Percentiles rank a stretch among this genome's conserved stretches.
phyloP scores from a whole-genome alignment of 2,888 invertebrate genomes.

The Drosophila eohydei region DNA sequence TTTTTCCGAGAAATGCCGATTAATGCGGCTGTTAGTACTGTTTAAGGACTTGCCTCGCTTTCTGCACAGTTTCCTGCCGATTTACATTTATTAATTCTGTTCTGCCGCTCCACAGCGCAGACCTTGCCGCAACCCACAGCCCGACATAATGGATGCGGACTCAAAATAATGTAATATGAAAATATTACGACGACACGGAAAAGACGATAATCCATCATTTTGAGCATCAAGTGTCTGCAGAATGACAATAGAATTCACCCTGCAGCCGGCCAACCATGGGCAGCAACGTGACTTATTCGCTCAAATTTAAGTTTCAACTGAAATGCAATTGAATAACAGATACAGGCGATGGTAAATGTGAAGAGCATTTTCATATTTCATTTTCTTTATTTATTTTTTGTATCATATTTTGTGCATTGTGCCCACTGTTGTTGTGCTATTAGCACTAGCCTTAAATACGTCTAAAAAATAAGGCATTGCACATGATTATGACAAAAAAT shows the following conservation, averaged over 20 bases:
- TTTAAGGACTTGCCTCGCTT: slow-evolving; percentile 45
- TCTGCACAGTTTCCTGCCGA: slow-evolving; percentile 51
- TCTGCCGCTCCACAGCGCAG: slow-evolving; percentile 20
- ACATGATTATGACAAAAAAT: slow-evolving; percentile 58
- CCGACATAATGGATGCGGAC: slow-evolving; percentile 44
- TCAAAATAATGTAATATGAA: slow-evolving; percentile 37
- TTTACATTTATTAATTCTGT: slow-evolving; percentile 67
- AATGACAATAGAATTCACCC: slow-evolving; percentile 27
- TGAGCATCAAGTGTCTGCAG: slow-evolving; percentile 36
- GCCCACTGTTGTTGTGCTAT: slow-evolving; percentile 22
- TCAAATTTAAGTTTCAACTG: not conserved
- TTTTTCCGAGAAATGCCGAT: slow-evolving; percentile 57
- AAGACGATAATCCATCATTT: slow-evolving; percentile 69
- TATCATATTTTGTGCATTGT: not conserved
- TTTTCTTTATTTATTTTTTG: not conserved
- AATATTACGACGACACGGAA: slow-evolving; percentile 41
- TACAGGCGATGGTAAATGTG: not conserved
- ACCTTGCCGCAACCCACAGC: slow-evolving; percentile 27
- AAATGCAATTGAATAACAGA: not conserved
- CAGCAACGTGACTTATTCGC: not conserved
- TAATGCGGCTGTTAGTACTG: slow-evolving; percentile 67
- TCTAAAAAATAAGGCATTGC: slow-evolving; percentile 23
- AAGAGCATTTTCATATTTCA: not conserved
- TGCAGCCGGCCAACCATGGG: slow-evolving; percentile 26
- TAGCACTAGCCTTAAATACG: slow-evolving; percentile 16